These are phyloP conservation scores for Pontoporia blainvillei DNA, from an alignment of 2,113 vertebrate species.

Conservation along the genomic window DNA sequence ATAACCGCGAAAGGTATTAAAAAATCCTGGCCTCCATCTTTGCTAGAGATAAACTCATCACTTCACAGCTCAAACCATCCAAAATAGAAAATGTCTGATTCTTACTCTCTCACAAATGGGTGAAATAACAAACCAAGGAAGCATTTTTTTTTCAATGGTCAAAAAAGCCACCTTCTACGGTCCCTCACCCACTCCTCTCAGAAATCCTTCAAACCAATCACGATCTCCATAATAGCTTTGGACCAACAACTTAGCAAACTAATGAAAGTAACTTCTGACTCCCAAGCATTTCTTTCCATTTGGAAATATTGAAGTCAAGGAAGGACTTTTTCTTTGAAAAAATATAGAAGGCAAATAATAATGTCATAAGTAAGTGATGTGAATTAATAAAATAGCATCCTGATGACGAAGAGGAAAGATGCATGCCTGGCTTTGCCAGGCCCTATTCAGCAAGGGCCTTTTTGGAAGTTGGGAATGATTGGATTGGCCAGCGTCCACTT, in stretches of 20 bases:
- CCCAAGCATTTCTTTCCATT: conserved; percentile 61
- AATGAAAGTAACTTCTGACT: conserved; percentile 67
- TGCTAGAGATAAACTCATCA: conserved; percentile 70
- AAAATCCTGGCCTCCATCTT: conserved; percentile 64
- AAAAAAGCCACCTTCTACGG: conserved; percentile 32
- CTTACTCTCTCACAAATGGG: conserved; percentile 50
- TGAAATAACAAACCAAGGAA: conserved; percentile 52
- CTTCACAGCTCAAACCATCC: conserved; percentile 47
- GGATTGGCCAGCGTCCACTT: conserved; percentile 61
- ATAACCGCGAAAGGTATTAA: conserved; percentile 62
- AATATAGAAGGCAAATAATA: conserved; percentile 73
- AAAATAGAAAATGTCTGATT: conserved; percentile 71
- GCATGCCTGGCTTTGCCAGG: conserved; percentile 47
- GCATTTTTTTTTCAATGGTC: conserved; percentile 57
- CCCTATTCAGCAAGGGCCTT: conserved; percentile 50
- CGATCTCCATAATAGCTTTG: conserved; percentile 19
- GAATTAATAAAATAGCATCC: conserved; percentile 73
- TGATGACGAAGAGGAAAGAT: conserved; percentile 60
- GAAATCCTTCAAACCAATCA: conserved; percentile 54
- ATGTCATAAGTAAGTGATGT: conserved; percentile 70
- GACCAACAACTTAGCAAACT: conserved; percentile 63
- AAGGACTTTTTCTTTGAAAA: conserved; percentile 52
- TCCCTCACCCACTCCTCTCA: neutral
- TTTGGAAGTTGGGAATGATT: conserved; percentile 59
- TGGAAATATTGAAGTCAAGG: conserved; percentile 68